Evolutionary conservation across 2,797 vertebrate species (phyloP), one percentile per base, ranked within the genome.

Genomic region (Hydrocynus forskahlii): DNA sequence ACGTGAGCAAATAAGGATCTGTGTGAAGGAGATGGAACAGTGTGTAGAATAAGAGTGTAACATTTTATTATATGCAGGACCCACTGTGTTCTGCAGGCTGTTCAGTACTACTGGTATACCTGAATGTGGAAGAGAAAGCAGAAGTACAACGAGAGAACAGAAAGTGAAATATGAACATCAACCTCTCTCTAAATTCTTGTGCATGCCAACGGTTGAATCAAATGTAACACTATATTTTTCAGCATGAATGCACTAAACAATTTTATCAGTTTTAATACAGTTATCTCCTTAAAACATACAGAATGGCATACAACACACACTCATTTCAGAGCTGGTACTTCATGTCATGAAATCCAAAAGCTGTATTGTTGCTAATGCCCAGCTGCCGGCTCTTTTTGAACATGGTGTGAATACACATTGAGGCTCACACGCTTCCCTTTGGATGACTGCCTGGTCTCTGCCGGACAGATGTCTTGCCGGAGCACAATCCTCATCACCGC

Each of bases 391-490:
- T 69, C 69, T 75, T 5, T 64, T 54, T 23, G 35, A 66, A 50
- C 60, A 57, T 66, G 59, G 23, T 71, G 68, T 25, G 45, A 73
- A 73, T 73, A 38, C 45, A 35, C 40, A 63, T 8, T 29, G 67
- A 55, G 63, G 38, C 23, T 80, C 69, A 75, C 81, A 64, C 54
- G 38, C 35, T 59, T 50, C 16, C 60, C 16, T 52, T 74, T 76
- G 81, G 74, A 80, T 21, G 54, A 7, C 62, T 70, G 76, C 73
- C 68, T 38, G 71, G 68, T 54, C 76, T 57, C 60, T 80, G 75
- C 72, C 48, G 45, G 83, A 85, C 85, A 85, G 68, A 86, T 79
- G 85, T 76, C 83, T 81, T 85, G 25, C 62, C 57, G 48, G 48
- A 81, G 76, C 85, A 85, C 78, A 83, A 62, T 82, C 62, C 57